phyloP scores from a whole-genome alignment of 2,113 vertebrate species.

The Myiopsitta monachus region DNA sequence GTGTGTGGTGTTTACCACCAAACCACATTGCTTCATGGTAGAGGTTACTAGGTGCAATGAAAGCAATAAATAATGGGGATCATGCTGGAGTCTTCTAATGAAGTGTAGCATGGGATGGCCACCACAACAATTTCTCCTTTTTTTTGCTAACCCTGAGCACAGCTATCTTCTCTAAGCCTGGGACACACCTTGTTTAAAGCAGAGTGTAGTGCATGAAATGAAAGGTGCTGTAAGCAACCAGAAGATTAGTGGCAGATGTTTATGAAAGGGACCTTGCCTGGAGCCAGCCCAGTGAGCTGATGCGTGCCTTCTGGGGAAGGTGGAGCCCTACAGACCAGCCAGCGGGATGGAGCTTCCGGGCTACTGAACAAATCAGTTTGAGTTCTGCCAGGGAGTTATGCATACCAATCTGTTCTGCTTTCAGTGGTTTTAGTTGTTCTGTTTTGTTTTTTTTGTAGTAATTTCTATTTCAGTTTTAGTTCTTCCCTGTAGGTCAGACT shows the following conservation, averaged over 20 bases:
- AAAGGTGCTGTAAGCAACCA: background rate
- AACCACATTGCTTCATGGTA: background rate
- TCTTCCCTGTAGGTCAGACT: background rate
- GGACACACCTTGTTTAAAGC: background rate
- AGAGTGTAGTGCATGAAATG: background rate
- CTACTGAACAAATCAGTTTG: background rate
- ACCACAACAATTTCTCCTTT: background rate
- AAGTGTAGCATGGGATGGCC: background rate
- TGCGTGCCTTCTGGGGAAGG: background rate
- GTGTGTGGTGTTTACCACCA: background rate
- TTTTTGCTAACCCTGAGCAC: background rate
- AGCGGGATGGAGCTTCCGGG: background rate
- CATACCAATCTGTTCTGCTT: background rate
- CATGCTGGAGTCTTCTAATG: background rate
- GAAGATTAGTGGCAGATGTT: background rate
- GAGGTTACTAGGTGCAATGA: background rate
- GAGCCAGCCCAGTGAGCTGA: background rate
- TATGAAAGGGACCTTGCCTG: background rate
- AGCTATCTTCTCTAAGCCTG: background rate
- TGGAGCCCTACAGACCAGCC: background rate
- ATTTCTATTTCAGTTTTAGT: background rate
- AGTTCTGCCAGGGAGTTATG: background rate
- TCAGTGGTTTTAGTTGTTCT: background rate
- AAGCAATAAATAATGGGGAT: background rate
- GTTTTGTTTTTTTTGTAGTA: background rate